These are phyloP conservation scores for Metellina segmentata DNA, from an alignment of 2,888 invertebrate genomes.

Conservation along the genomic window DNA sequence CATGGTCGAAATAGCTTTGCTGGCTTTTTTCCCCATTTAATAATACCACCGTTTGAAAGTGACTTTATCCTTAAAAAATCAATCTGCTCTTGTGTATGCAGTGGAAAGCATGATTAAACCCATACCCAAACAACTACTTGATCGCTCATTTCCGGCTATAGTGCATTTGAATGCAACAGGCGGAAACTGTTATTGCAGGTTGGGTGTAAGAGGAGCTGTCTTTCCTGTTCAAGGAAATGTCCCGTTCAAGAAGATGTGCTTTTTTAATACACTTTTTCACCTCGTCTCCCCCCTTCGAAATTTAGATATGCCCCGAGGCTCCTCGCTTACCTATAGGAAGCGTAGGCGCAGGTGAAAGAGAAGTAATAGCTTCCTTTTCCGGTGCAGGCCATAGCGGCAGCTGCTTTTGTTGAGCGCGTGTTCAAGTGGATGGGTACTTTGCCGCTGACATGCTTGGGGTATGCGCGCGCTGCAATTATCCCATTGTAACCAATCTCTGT, in stretches of 20 bases:
- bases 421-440: not conserved
- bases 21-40: not conserved
- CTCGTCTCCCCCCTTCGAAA: slow-evolving; percentile 18
- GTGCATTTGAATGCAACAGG: slow-evolving; percentile 42
- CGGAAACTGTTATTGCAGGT: slow-evolving; percentile 55
- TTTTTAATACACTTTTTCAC: slow-evolving; percentile 37
- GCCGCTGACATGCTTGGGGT: not conserved
- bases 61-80: not conserved
- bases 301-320: slow-evolving; percentile 43
- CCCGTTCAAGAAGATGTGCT: slow-evolving; percentile 23
- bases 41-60: not conserved
- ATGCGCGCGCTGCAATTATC: not conserved
- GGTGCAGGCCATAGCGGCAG: slow-evolving; percentile 28
- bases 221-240: slow-evolving; percentile 35
- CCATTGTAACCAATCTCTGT: too few relatives aligned
- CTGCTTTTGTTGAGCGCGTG: slow-evolving; percentile 15
- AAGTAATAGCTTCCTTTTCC: slow-evolving; percentile 69
- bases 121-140: slow-evolving; percentile 44
- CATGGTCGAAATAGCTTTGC: not conserved
- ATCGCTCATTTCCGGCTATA: slow-evolving; percentile 41
- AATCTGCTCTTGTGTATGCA: slow-evolving; percentile 2
- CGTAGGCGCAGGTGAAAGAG: slow-evolving; percentile 67
- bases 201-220: slow-evolving; percentile 12
- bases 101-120: slow-evolving; percentile 29
- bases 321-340: slow-evolving; percentile 13